Base-by-base conservation (phyloP, 2,113 vertebrate species). In the Tupaia chinensis region DNA sequence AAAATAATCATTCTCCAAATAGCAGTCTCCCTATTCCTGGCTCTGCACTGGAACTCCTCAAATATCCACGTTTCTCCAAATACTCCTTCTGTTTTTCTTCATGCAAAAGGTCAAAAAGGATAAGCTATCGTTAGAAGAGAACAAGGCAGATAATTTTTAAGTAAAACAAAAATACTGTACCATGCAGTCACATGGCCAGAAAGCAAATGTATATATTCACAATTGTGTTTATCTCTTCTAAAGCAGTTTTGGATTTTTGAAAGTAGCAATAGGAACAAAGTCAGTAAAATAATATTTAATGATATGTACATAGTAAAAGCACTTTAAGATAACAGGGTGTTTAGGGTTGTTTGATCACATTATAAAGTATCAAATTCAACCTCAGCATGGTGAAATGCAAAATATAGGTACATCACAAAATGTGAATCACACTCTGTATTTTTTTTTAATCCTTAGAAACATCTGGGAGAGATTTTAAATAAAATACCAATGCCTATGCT, bases 141-240 rank as follows among this genome's bases (percentile, higher is more conserved):
- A 84, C 9, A 81, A 86, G 6, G 77, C 73, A 70, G 68, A 63
- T 82, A 8, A 78, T 87, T 85, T n/a, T 68, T 72, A 85, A 72
- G 6, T 89, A 53, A 58, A 72, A 54, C 13, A 86, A 27, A 80
- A 79, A 82, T 78, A 72, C 16, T 66, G 1, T 66, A 44, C 13
- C 22, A 61, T 82, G 19, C 10, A 19, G 69, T 69, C 34, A 78
- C 1, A 1, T 65, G 73, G 16, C 1, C 58, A 74, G 25, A 93
- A 25, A 79, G 10, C 23, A 78, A 86, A 69, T 32, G 9, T 34
- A 29, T 79, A 11, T 76, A n/a, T 54, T 91, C 27, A 77, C 23
- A 82, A 69, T 16, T 94, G 60, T 90, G 20, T 32, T 97, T 32
- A 87, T 79, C 13, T 92, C 73, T 87, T 69, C 91, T 83, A 91